Base-by-base conservation (phyloP, 37 sponge, comb jelly and placozoan genomes). In the Beroe forskalii region DNA sequence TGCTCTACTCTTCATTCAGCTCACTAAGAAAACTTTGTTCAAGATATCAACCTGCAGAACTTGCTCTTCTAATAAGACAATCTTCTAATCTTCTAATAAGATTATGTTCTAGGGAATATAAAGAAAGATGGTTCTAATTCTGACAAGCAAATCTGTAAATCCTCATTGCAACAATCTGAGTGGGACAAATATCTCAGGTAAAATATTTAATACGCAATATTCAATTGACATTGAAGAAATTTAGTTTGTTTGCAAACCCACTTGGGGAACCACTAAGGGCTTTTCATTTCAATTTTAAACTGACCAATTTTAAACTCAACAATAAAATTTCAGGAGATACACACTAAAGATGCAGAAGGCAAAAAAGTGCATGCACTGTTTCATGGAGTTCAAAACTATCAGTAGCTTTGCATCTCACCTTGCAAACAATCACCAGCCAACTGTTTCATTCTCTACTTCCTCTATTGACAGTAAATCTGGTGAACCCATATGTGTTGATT, bases 341-440 rank as follows among this genome's bases (percentile, higher is more conserved):
- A 14, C 72, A 2, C 1, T 32, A 33, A 69, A 37, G 32, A 69
- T 69, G 72, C 27, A 69, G 17, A 69, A 69, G 72, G 32, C 28
- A 4, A 69, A 69, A 17, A 69, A 69, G 38, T 69, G 72, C 38
- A 69, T 69, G 72, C 72, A 69, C 38, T 69, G 72, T 17, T 69
- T 69, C 32, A 32, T 33, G 35, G 72, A 69, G 32, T 69, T 32
- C 72, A 69, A 69, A 32, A 69, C 9, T 35, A 36, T 69, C 19
- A 14, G 33, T 33, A 69, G 72, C 17, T 69, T 69, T 12, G 1
- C 32, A 6, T 32, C 38, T 32, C 72, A 69, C 32, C 38, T 69
- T 32, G 72, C 38, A 31, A 69, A 69, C 39, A 69, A 69, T 17
- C 72, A 69, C 32, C 72, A 69, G 4, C 72, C 72, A 2, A 69